Evolutionary conservation across 2,113 vertebrate species (phyloP).

Genomic region (Dipodomys merriami): DNA sequence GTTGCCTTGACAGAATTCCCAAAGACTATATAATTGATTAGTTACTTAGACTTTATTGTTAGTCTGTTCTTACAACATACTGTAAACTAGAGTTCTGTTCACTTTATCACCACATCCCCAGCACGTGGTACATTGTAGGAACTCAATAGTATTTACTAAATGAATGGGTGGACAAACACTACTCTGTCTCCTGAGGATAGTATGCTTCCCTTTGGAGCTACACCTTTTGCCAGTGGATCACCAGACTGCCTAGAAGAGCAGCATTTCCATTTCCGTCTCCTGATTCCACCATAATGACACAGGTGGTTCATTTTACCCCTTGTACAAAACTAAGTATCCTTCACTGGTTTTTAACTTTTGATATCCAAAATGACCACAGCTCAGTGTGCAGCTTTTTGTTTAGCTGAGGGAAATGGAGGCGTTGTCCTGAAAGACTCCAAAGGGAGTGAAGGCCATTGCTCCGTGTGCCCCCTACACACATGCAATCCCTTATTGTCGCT

Average conservation of each 20-base stretch:
- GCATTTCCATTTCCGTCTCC: neutral
- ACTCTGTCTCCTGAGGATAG: neutral
- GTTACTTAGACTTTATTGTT: neutral
- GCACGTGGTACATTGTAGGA: neutral
- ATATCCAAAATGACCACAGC: neutral
- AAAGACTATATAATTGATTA: neutral
- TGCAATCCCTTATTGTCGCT: neutral
- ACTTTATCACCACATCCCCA: neutral
- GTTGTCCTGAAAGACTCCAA: neutral
- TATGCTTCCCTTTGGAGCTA: neutral
- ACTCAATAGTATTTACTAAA: neutral
- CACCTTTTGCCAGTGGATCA: neutral
- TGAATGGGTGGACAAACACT: neutral
- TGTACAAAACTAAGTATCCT: neutral
- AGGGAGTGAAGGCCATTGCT: neutral
- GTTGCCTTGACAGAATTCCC: neutral
- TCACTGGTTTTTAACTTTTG: neutral
- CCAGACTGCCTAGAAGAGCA: neutral
- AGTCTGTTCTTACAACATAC: neutral
- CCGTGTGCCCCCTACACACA: neutral
- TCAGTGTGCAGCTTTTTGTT: neutral
- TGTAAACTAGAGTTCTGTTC: neutral
- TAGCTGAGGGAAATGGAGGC: neutral
- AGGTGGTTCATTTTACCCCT: neutral
- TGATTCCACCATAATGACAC: neutral